Base-by-base conservation (phyloP, 1,140 invertebrate species). In the Drosophila insularis region DNA sequence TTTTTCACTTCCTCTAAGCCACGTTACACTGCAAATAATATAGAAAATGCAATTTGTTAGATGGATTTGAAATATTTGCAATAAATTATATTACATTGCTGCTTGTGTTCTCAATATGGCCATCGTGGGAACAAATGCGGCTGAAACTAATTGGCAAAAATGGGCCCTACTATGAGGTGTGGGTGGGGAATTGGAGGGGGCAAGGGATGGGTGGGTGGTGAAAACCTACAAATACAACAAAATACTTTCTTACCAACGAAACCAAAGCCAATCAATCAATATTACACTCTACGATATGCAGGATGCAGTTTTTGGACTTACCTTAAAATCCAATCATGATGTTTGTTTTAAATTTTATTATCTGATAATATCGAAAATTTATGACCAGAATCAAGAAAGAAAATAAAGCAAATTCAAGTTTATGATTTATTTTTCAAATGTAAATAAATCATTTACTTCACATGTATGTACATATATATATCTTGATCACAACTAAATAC, bases 71-170 rank as follows among this genome's bases (percentile, higher is more conserved):
- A 11, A 11, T 10, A 37, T 11, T 2, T 37, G 31, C 31, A 6
- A 35, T 35, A 32, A 7, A 32, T 2, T 32, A 32, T 32, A 32
- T 6, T 32, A 32, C 32, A 32, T 32, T 10, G 32, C 5, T 10
- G 32, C 6, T 27, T 27, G 27, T 27, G 27, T 6, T 27, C 27
- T 27, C 27, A 27, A 27, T 27, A 19, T 19, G 11, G 46, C 46
- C 46, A 35, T 35, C 32, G 27, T 32, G 27, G 31, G 54, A 32
- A 56, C 10, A 14, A 56, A 17, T 17, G n/a, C 54, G 27, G 54
- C n/a, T 56, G 54, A 17, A 35, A 35, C 54, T 56, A 56, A 56
- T 56, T 35, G 54, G 27, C 54, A 14, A 56, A 54, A 56, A 1
- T 32, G n/a, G 54, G 54, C 1, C 23, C 23, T 23, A 23, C 23